Evolutionary conservation across 2,797 vertebrate species (phyloP), one percentile per base, ranked within the genome.

Genomic region (Syndactyla subalaris): DNA sequence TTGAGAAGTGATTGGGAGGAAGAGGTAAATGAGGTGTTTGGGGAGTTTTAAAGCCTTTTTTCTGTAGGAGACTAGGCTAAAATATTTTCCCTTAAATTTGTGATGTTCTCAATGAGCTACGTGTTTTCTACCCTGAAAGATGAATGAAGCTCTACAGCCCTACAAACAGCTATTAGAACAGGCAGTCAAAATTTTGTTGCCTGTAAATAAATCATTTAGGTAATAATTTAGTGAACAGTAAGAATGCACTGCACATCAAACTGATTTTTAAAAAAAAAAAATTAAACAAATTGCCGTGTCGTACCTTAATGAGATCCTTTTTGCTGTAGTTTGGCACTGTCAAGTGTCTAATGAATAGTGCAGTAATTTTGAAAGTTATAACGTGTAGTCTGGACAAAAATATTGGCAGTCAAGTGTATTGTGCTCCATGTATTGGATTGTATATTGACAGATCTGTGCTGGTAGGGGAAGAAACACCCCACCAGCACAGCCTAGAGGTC

Each of bases 321-420:
- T 70, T 67, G 66, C 43, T 48, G 43, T 57, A 52, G 29, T 90
- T 89, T 85, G 85, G 49, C 62, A n/a, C 23, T 93, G 91, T 66
- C 72, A 66, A 41, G 14, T 49, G 45, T 75, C 49, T 66, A 92
- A 51, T 48, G 49, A 95, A 52, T 58, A 84, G 58, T 62, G 85
- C 61, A 67, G 81, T 84, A 91, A 80, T 87, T 86, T 55, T 83
- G 61, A 92, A 88, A 88, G 91, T 96, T 97, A 92, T 83, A 94
- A 97, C 79, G 71, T 48, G 16, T 70, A 81, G 43, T 80, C 92
- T 92, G 93, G 85, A 84, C 80, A 95, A 91, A 87, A 95, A 71
- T 95, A 95, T 87, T 95, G 91, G 54, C 91, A 95, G 86, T 52
- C 91, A 61, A 86, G 84, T 92, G 11, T 32, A 12, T 34, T 48